Evolutionary conservation across 2,113 vertebrate species (phyloP), one percentile per base, ranked within the genome.

Genomic region (Microcebus ravelobensis): DNA sequence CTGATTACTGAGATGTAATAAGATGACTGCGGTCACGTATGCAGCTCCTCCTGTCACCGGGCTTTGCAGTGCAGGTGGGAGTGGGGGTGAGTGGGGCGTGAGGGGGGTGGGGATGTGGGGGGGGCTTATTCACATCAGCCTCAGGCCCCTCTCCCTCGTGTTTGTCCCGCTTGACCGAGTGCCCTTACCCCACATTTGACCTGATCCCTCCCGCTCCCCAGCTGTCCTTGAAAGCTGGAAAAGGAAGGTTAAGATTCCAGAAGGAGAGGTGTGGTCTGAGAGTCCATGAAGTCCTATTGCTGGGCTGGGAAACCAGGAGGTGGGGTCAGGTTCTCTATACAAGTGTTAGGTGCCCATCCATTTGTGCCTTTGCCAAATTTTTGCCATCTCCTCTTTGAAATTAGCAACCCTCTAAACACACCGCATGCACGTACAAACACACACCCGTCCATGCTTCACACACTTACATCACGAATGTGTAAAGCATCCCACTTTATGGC

Each of bases 21-120:
- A 29, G 45, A 23, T 6, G 10, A 52, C 13, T 31, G n/a, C 0
- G 4, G 45, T 8, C 59, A 0, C 2, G 23, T 2, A 11, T 10
- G 5, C 11, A 14, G 14, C n/a, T 23, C 48, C 59, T 39, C 3
- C 20, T 36, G 29, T 13, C 10, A 10, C 15, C 50, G 0, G 7
- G 9, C 8, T 52, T 61, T 82, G 52, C 21, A n/a, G 25, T 71
- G 36, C 20, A 31, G 27, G 11, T 4, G 14, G 31, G 34, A 18
- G 13, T 42, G 4, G 39, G 39, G 4, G 39, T 42, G 39, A 5
- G 39, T 42, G 39, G 39, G 39, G 39, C 39, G 39, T 42, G 39
- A 42, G 39, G 39, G 39, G 42, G 42, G 1, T 42, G 6, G 5
- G 42, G 42, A 1, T 42, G 42, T 42, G 42, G 6, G 0, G 3